Evolutionary conservation across 2,113 vertebrate species (phyloP), one percentile per base, ranked within the genome.

Genomic region (Sapajus apella): DNA sequence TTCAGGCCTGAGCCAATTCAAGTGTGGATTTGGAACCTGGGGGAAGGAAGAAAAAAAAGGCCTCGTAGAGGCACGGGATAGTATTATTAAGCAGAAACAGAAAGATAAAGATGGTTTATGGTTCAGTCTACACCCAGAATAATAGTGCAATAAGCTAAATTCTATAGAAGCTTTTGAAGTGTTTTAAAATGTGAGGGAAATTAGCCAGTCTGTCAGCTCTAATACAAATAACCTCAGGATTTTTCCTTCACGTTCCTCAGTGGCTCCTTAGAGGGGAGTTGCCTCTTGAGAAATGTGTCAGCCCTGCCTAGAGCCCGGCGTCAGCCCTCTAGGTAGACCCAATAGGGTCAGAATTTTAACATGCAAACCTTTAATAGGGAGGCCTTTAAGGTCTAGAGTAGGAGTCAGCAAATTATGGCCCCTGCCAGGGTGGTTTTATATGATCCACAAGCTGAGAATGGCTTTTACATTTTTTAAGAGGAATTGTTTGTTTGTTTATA

Each of bases 161-260:
- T 97, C 97, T 96, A 85, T n/a, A 91, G 77, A 94, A 95, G 52
- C n/a, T 97, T 96, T 86, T 88, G 68, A 94, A 97, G 85, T 6
- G 9, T 68, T 95, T 85, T 92, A 56, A 52, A 52, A 52, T 87
- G 40, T 73, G 77, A 94, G 25, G n/a, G 55, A 96, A 97, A 96
- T 91, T 92, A 96, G 35, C 85, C 66, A 87, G 70, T 84, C 87
- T 96, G 87, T 95, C 84, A 77, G 61, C 94, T 89, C 52, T 35
- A 95, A 40, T 88, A 56, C 93, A 96, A 70, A 97, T 91, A 92
- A 95, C 82, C 72, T 84, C 68, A 58, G 45, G 94, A 90, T 95
- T 96, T 91, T 91, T 76, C 66, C 45, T 77, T 90, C 72, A 95
- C 85, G 88, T 91, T 96, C 92, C 85, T 95, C 50, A 84, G 37